These are phyloP conservation scores for Caradrina clavipalpis DNA, from an alignment of 2,888 invertebrate species.

Conservation along the genomic window DNA sequence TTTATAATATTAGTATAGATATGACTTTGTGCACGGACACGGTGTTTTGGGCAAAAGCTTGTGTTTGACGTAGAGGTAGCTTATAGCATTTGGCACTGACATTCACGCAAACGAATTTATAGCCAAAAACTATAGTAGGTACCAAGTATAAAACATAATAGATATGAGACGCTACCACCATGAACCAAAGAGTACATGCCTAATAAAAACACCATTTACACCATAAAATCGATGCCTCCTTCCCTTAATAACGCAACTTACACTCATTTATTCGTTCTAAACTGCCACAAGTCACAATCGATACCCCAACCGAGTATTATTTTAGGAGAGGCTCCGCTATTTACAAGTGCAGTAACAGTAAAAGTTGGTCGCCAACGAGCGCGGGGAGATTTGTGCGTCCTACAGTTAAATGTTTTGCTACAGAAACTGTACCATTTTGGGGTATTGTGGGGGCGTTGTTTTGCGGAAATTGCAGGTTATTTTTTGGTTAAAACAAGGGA, in stretches of 20 bases:
- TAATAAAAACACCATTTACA: too few species aligned
- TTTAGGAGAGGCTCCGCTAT: conserved; percentile 76
- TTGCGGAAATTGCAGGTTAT: conserved; percentile 34
- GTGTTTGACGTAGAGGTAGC: too few species aligned
- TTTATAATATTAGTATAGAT: too few species aligned
- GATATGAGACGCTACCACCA: too few species aligned
- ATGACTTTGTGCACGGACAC: too few species aligned
- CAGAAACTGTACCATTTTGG: conserved; percentile 60
- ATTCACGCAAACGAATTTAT: too few species aligned
- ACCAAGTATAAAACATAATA: too few species aligned
- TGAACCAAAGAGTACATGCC: too few species aligned
- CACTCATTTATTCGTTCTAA: conserved; percentile 59
- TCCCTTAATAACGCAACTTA: conserved; percentile 38
- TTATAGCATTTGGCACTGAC: too few species aligned
- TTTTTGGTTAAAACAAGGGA: conserved; percentile 40
- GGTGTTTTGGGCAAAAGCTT: too few species aligned
- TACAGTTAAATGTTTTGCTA: conserved; percentile 71
- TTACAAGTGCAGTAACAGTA: conserved; percentile 80
- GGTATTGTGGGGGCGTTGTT: conserved; percentile 55
- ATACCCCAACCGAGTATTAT: conserved; percentile 66
- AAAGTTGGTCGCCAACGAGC: conserved; percentile 80
- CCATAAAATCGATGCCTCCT: conserved; percentile 5
- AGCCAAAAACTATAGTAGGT: too few species aligned
- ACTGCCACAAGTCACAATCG: conserved; percentile 64
- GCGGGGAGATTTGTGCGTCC: conserved; percentile 75